A percentile compares a stretch with the other conserved stretches of the same genome.
Conservation (phyloP, 2,113 vertebrate genomes). For the Ia io region DNA sequence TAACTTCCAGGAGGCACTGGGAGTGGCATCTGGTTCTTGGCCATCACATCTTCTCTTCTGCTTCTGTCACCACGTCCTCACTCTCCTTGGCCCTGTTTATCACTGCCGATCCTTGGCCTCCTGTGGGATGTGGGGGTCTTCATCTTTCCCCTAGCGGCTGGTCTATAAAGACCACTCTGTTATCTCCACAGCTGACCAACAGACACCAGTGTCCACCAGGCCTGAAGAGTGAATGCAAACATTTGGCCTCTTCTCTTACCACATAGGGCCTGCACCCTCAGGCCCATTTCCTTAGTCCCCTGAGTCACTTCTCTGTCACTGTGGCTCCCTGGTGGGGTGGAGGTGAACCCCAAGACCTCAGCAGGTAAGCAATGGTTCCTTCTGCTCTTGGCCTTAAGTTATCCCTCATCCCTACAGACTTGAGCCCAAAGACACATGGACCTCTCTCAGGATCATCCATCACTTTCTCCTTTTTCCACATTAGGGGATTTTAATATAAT, state of each 20-base stretch:
- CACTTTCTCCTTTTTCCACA: background rate
- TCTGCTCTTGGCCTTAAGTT: background rate
- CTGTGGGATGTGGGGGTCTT: background rate
- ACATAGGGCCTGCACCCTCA: background rate
- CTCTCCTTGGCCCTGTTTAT: background rate
- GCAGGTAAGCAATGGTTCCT: background rate
- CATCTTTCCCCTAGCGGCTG: background rate
- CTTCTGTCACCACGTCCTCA: rapidly evolving
- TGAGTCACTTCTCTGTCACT: background rate
- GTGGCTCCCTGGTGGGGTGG: background rate
- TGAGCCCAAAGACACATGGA: background rate
- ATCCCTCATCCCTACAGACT: background rate
- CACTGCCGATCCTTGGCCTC: background rate
- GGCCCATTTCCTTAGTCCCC: background rate
- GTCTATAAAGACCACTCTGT: background rate
- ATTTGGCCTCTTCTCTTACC: background rate
- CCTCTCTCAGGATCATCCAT: background rate
- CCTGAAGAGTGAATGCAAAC: background rate
- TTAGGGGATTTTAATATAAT: background rate
- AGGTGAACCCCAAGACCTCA: background rate
- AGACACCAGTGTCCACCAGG: background rate
- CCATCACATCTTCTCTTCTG: background rate
- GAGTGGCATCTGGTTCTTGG: background rate
- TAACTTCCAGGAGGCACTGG: background rate
- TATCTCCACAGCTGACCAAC: background rate